Percentiles rank a stretch among this genome's conserved stretches.
phyloP scores from a whole-genome alignment of 2,797 vertebrate genomes.

The Columba guinea region DNA sequence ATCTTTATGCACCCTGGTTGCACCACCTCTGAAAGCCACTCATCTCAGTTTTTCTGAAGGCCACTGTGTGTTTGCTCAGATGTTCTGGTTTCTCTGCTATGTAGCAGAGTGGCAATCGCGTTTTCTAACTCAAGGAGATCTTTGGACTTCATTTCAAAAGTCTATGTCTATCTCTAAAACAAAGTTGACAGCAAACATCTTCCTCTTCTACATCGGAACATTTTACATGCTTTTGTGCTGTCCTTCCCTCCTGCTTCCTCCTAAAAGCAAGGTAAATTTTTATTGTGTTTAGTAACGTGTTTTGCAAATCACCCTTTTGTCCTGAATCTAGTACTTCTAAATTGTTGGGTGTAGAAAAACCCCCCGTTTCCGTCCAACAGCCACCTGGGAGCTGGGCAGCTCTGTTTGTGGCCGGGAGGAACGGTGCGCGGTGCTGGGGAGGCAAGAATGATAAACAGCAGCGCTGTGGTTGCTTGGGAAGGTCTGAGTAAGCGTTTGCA shows the following conservation, averaged over 20 bases:
- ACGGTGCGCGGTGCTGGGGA: neutral
- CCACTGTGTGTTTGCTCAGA: neutral
- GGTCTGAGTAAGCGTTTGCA: neutral
- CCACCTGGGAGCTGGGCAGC: neutral
- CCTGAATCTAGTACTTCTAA: neutral
- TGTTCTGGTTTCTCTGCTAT: neutral
- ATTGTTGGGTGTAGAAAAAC: neutral
- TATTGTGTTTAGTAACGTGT: neutral
- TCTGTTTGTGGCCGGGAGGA: neutral
- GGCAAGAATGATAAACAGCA: conserved; percentile 4
- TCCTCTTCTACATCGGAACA: neutral
- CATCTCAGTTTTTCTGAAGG: neutral
- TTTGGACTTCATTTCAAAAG: neutral
- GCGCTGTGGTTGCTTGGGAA: neutral
- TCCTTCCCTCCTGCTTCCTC: neutral
- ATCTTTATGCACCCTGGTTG: neutral
- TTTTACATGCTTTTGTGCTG: neutral
- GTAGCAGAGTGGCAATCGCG: neutral
- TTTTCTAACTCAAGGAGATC: neutral
- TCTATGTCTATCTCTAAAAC: neutral
- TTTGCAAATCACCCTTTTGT: neutral
- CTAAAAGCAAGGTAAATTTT: neutral
- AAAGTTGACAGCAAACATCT: neutral
- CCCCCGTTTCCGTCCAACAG: neutral
- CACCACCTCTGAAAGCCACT: neutral